Base-by-base conservation (phyloP, 2,797 vertebrate species). In the Paratrypauchen microcephalus region DNA sequence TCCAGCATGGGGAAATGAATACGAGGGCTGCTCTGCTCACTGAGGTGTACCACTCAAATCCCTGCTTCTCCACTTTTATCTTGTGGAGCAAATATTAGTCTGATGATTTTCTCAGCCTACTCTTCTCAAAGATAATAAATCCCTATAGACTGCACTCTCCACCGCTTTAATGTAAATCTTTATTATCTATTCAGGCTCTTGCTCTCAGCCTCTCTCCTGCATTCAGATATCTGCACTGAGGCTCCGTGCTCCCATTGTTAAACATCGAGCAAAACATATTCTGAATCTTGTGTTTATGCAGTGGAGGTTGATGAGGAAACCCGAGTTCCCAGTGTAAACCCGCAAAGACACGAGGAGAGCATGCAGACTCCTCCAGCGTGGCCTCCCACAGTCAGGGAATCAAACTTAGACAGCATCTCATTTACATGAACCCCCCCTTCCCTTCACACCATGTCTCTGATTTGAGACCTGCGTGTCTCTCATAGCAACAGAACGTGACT, bases 11-110 rank as follows among this genome's bases (percentile, higher is more conserved):
- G 84, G 86, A 87, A 87, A 88, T 88, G 79, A 90, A 90, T 88
- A 89, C 76, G 69, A 83, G 87, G 84, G 75, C 80, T 87, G 81
- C 83, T 78, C 83, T 87, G 88, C 86, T 89, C 88, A 89, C 75
- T 36, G 79, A 92, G 87, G 84, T 86, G 86, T 88, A 75, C 71
- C 76, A 86, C 80, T 87, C 75, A 81, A 87, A 90, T 87, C 87
- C 86, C 81, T 11, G 68, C 82, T 83, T 86, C 79, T 87, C 85
- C 80, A 79, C 83, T 87, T 87, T 90, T 91, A 91, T 91, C 88
- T 89, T 79, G 78, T 52, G 75, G 71, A 77, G 82, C 89, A 91
- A 91, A 91, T 90, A 88, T 92, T 92, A 89, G 86, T 88, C 87
- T 83, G 81, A 78, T 84, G 87, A 82, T 86, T 88, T 87, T 88